Base-by-base conservation (phyloP, 2,797 vertebrate species). In the Hylomyscus alleni region DNA sequence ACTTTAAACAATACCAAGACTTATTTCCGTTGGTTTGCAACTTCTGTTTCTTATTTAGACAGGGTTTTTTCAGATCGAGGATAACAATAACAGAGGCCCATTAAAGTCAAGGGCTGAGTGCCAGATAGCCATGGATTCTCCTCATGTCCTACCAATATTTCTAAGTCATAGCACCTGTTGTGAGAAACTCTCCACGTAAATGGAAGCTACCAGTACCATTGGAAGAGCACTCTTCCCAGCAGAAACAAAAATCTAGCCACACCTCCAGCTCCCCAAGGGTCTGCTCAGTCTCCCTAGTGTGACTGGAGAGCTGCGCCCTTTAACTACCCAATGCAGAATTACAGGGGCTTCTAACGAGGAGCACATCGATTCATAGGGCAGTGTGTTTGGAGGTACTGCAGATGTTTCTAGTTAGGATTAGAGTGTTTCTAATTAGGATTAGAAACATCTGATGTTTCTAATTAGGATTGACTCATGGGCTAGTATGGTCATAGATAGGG, bases 1-100 rank as follows among this genome's bases (percentile, higher is more conserved):
- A 72, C 54, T n/a, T 7, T 69, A 76, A 54, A 17, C 65, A 65
- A 52, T 90, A 84, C 84, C 93, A 65, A 81, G 81, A 72, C 37
- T 14, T 81, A 17, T 37, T 91, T 91, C 91, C 80, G 3, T 84
- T 80, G 93, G 6, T 92, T 78, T 95, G 75, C 29, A 65, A 94
- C 76, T 4, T 0, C 44, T 72, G 17, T 52, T 72, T 80, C 91
- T 50, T 81, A 73, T 15, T 83, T 83, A 94, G 93, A 86, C 6
- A 44, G 22, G 22, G 4, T 62, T 90, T 89, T 62, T 94, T 94
- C 34, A 54, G 85, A 56, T n/a, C 86, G 73, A 84, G 91, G 47
- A 94, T 22, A 95, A 34, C 19, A 82, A 24, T 12, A 54, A 11
- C 50, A 9, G 17, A 37, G 17, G 12, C 56, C 72, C 67, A 88